Base-by-base conservation (phyloP, 1,140 invertebrate species). In the Pseudomyrmex concolor region DNA sequence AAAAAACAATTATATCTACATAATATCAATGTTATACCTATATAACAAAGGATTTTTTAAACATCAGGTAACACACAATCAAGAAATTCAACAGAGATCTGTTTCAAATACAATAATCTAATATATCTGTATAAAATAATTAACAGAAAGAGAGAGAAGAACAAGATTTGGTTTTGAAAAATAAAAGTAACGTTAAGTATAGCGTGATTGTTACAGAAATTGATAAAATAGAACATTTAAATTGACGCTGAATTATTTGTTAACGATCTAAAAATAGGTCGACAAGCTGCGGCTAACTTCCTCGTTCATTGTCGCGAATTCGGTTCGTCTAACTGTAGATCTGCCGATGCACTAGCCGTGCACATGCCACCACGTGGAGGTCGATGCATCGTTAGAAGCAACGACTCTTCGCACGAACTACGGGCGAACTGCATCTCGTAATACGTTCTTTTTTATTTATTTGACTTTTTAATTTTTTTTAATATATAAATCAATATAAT, bases 251-350 rank as follows among this genome's bases (percentile, higher is more conserved):
- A 54, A 48, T 62, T 17, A 78, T 76, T 43, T 74, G 85, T 66
- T 84, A 55, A 77, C n/a, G 63, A 51, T 74, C 88, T 91, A 89
- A 92, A 92, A 91, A 92, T 92, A 90, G 90, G 89, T 90, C 88
- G 86, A 66, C 59, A 72, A 82, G 86, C 67, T 50, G 76, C 83
- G 85, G 85, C 82, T 87, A 80, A 89, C 91, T 92, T 93, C 92
- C 91, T 93, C 88, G 89, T 93, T 92, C 92, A 94, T 93, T 93
- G 92, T 94, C 90, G 91, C 90, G 90, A 94, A 94, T 94, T 94
- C 90, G 91, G 93, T 93, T 91, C 93, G 92, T 73, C 90, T 94
- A 94, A 94, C 93, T 92, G 93, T 94, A 94, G 87, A 89, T 89
- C 74, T 81, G 74, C 77, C 88, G 85, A 64, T 87, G 88, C 87